Conservation (phyloP, 2,888 invertebrate species). For the Spatulosminthurus flaviceps region DNA sequence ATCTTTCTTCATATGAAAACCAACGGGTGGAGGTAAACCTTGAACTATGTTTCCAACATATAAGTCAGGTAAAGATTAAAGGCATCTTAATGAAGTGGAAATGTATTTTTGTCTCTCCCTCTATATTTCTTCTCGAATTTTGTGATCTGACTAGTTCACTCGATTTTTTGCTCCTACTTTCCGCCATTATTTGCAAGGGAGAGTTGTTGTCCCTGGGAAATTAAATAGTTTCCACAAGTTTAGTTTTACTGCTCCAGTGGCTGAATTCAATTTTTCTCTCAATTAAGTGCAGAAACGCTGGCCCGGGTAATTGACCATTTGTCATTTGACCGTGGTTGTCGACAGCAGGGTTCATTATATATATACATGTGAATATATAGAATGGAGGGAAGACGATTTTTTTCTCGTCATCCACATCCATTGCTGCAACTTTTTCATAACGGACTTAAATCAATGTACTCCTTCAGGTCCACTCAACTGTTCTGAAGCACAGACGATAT, state of each 20-base stretch:
- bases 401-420: not conserved
- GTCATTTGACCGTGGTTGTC: slow-evolving; percentile 42
- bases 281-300: slow-evolving; percentile 38
- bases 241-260: slow-evolving; percentile 34
- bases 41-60: not conserved
- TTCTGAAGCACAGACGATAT: slow-evolving; percentile 22
- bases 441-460: slow-evolving; percentile 35
- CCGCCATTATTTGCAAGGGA: not conserved
- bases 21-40: not conserved
- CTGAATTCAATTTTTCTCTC: slow-evolving; percentile 38
- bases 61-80: slow-evolving; percentile 27
- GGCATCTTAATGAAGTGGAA: slow-evolving; percentile 31
- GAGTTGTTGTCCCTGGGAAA: not conserved
- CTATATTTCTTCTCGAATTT: not conserved
- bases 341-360: slow-evolving; percentile 29
- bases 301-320: slow-evolving; percentile 44
- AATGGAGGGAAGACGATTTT: not conserved
- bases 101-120: slow-evolving; percentile 20
- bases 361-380: not conserved
- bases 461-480: slow-evolving; percentile 26
- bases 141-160: not conserved
- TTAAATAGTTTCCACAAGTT: slow-evolving; percentile 13
- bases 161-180: slow-evolving; percentile 5
- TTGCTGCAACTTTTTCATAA: not conserved
- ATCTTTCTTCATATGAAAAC: not conserved